phyloP scores from a whole-genome alignment of 35 echinoderm and acorn worm genomes.

The Acanthaster planci region DNA sequence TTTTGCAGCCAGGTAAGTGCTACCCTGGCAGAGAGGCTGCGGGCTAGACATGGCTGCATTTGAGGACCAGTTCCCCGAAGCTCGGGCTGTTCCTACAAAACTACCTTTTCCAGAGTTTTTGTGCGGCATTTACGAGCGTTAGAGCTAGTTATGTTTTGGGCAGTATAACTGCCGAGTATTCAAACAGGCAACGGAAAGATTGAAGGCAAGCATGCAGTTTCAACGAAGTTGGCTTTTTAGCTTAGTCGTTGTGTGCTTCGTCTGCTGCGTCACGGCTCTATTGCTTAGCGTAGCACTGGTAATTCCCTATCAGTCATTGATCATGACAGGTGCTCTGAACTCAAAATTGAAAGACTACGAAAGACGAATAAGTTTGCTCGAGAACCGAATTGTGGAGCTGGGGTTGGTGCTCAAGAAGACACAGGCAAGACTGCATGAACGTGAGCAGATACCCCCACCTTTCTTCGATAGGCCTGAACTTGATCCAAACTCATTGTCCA shows the following conservation, averaged over 20 bases:
- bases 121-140: not conserved
- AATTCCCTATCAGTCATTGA: not conserved
- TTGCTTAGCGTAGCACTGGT: not conserved
- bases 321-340: not conserved
- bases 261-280: not conserved
- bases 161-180: not conserved
- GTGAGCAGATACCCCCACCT: not conserved
- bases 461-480: too few species aligned
- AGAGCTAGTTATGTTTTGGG: too few species aligned
- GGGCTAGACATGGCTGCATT: not conserved
- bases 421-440: not conserved
- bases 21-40: not conserved
- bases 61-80: not conserved
- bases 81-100: not conserved
- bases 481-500: not conserved
- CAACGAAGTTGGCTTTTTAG: slow-evolving; percentile 20
- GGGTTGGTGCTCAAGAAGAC: not conserved
- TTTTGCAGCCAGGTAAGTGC: not conserved
- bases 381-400: not conserved
- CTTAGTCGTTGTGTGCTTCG: not conserved
- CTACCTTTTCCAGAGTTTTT: not conserved
- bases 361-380: not conserved
- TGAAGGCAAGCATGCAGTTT: not conserved
- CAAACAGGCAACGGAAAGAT: not conserved
- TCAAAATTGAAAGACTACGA: not conserved